phyloP scores from a whole-genome alignment of 2,888 invertebrate species.

The Pammene aurita region DNA sequence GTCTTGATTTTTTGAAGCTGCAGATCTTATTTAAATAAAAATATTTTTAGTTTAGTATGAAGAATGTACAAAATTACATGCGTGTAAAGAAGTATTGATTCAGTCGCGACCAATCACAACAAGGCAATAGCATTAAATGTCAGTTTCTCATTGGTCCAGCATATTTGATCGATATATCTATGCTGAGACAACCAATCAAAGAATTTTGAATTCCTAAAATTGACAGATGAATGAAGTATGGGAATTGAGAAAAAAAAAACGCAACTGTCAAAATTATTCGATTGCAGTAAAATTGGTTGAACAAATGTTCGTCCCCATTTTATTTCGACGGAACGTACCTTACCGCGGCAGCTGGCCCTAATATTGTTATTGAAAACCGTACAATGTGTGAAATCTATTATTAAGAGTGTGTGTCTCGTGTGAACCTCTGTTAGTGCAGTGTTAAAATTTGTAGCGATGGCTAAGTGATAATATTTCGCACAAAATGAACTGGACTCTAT shows the following conservation, averaged over 20 bases:
- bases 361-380: slow-evolving; percentile 46
- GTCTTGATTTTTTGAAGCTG: not conserved
- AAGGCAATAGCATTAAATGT: slow-evolving; percentile 64
- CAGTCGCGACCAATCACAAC: slow-evolving; percentile 55
- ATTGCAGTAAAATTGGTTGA: slow-evolving; percentile 51
- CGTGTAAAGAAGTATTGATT: slow-evolving; percentile 51
- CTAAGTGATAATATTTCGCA: slow-evolving; percentile 69
- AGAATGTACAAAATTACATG: not conserved
- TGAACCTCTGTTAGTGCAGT: slow-evolving; percentile 44
- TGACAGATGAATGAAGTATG: slow-evolving; percentile 29
- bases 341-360: slow-evolving; percentile 50
- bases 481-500: slow-evolving; percentile 80
- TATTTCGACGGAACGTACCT: slow-evolving; percentile 48
- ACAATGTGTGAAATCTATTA: slow-evolving; percentile 55
- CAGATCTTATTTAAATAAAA: not conserved
- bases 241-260: slow-evolving; percentile 48
- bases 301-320: slow-evolving; percentile 55
- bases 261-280: slow-evolving; percentile 62
- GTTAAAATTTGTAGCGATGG: slow-evolving; percentile 51
- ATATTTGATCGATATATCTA: slow-evolving; percentile 48
- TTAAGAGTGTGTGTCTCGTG: slow-evolving; percentile 51
- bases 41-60: too few relatives aligned
- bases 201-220: slow-evolving; percentile 4
- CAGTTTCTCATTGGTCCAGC: slow-evolving; percentile 60
- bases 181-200: slow-evolving; percentile 55